Evolutionary conservation across 2,113 vertebrate genomes (phyloP).

Genomic region (Isurus oxyrinchus): DNA sequence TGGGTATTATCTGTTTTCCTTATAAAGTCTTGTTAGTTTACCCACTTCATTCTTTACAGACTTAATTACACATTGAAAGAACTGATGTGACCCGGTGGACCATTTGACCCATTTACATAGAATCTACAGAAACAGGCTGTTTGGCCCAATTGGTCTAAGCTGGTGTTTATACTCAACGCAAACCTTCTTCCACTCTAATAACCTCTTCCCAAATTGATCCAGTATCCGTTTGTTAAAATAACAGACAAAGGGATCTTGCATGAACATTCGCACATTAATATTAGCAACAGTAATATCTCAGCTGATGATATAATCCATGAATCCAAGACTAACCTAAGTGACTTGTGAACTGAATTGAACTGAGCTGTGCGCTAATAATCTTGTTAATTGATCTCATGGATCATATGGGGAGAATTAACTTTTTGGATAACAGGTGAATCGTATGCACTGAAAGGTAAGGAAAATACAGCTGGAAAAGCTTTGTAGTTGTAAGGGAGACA

Average conservation of each 20-base stretch:
- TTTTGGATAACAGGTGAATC: neutral
- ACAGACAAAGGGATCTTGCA: neutral
- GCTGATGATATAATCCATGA: neutral
- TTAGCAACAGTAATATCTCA: neutral
- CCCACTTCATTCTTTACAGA: neutral
- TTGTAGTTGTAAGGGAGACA: neutral
- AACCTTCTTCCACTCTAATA: neutral
- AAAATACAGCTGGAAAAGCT: neutral
- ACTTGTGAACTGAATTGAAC: neutral
- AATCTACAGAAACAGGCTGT: neutral
- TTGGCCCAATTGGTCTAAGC: neutral
- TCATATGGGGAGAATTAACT: neutral
- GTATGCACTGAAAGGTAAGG: neutral
- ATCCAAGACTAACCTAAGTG: neutral
- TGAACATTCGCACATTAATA: neutral
- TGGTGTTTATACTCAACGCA: neutral
- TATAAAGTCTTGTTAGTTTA: neutral
- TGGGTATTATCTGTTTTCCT: neutral
- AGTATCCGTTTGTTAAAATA: neutral
- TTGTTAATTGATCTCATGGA: neutral
- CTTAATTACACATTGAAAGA: neutral
- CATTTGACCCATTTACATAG: neutral
- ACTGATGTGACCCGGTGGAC: neutral
- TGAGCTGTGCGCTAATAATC: neutral
- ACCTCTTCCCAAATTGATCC: neutral